Conservation (phyloP, 2,113 vertebrate species). For the Opisthocomus hoazin region DNA sequence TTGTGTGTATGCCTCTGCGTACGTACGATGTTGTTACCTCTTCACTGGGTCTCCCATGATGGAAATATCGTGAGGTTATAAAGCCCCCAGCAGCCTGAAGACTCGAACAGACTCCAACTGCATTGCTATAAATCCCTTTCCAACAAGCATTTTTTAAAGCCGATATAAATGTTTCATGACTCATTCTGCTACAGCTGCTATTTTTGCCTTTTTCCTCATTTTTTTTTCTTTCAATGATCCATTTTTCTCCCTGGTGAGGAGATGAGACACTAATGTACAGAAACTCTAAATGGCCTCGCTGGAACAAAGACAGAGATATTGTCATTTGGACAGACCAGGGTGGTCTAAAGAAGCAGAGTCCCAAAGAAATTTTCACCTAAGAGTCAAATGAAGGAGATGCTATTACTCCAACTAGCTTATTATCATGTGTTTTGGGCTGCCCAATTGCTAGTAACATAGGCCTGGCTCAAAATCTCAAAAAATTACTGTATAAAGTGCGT, state of each 20-base stretch:
- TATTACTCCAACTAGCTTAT: background rate
- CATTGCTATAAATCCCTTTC: background rate
- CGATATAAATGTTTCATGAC: background rate
- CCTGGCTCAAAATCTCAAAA: background rate
- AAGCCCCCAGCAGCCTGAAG: background rate
- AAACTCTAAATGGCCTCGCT: background rate
- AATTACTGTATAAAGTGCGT: fast-evolving
- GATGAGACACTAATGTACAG: background rate
- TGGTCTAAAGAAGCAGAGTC: background rate
- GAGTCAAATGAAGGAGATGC: background rate
- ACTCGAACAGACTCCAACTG: background rate
- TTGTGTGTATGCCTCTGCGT: no score
- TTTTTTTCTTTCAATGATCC: background rate
- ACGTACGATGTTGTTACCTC: no score
- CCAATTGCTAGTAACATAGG: background rate
- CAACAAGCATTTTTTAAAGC: background rate
- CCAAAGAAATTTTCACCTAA: background rate
- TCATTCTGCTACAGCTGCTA: background rate
- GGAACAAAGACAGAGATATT: background rate
- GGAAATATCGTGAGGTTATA: background rate
- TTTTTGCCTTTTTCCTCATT: background rate
- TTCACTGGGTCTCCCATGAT: background rate
- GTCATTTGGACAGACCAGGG: background rate
- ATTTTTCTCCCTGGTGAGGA: background rate
- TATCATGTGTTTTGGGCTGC: background rate